phyloP scores from a whole-genome alignment of 2,797 vertebrate species.

The Toxotes lorentzi region DNA sequence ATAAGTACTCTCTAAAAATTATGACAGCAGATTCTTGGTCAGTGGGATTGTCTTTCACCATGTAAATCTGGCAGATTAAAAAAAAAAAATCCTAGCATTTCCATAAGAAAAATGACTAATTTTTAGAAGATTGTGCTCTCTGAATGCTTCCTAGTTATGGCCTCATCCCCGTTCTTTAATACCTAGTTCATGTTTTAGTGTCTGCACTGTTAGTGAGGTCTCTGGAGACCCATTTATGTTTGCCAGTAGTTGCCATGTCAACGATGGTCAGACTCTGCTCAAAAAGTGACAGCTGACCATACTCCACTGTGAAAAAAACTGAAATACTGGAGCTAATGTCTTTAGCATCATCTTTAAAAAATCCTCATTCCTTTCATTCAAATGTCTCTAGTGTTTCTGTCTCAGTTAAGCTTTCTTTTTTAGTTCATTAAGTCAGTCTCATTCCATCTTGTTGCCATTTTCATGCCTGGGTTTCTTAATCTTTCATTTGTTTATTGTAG shows the following conservation, averaged over 20 bases:
- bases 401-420: conserved; percentile 17
- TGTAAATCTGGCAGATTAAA: neutral
- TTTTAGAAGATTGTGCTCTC: neutral
- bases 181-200: neutral
- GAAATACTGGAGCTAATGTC: neutral
- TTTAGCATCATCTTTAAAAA: neutral
- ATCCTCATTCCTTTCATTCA: neutral
- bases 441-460: conserved; percentile 29
- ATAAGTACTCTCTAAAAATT: neutral
- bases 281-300: conserved; percentile 18
- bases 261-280: conserved; percentile 16
- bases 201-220: neutral
- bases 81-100: neutral
- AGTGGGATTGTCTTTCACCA: neutral
- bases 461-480: conserved; percentile 26
- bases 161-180: neutral
- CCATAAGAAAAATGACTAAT: neutral
- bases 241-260: conserved; percentile 43
- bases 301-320: neutral
- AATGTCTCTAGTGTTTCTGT: conserved; percentile 8
- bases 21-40: neutral
- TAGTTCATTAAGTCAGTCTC: neutral
- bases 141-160: neutral
- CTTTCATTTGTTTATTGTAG: conserved; percentile 48
- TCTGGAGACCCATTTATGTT: conserved; percentile 18